phyloP scores from a whole-genome alignment of 2,888 invertebrate genomes.

The Arctia plantaginis region DNA sequence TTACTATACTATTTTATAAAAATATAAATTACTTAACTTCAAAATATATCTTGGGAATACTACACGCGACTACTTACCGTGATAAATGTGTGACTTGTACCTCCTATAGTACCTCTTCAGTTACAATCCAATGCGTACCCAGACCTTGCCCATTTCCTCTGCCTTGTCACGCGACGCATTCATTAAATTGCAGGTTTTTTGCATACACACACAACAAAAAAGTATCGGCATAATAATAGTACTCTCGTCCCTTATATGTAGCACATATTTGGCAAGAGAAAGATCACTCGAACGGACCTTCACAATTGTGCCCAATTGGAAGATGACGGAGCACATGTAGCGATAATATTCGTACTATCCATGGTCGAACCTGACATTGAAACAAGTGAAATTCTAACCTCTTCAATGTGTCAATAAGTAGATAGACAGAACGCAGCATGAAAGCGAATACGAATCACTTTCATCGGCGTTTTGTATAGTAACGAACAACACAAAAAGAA shows the following conservation, averaged over 20 bases:
- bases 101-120: constrained; percentile 38
- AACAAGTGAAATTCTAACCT: constrained; percentile 69
- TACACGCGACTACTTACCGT: not conserved
- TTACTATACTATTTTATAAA: no score
- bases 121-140: constrained; percentile 54
- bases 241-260: not conserved
- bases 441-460: constrained; percentile 82
- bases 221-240: not conserved
- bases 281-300: constrained; percentile 3
- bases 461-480: constrained; percentile 75
- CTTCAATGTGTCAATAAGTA: constrained; percentile 57
- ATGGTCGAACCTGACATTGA: constrained; percentile 62
- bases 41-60: not conserved
- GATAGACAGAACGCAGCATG: constrained; percentile 47
- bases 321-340: constrained; percentile 43
- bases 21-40: not conserved
- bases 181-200: constrained; percentile 32
- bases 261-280: not conserved
- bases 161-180: constrained; percentile 48
- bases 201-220: constrained; percentile 1
- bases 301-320: constrained; percentile 40
- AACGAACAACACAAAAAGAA: constrained; percentile 79
- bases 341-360: constrained; percentile 26
- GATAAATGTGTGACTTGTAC: constrained; percentile 30
- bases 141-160: constrained; percentile 60